Evolutionary conservation across 2,113 vertebrate species (phyloP), one percentile per base, ranked within the genome.

Genomic region (Orcinus orca): DNA sequence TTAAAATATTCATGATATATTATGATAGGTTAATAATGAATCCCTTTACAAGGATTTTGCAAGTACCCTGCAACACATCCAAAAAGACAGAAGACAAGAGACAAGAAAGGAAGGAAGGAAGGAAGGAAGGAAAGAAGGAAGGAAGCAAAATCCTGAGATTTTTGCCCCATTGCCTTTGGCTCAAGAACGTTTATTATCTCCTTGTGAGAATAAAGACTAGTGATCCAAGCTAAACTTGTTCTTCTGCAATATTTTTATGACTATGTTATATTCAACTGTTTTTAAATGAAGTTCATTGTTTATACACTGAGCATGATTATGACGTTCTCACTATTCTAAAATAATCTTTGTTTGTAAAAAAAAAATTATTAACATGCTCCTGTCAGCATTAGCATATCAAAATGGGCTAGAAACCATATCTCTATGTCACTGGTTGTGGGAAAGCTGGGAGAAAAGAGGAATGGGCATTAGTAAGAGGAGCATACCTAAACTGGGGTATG

Each of bases 121-220:
- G 31, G 3, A 13, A 38, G 8, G 44, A 14, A 44, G 17, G 29
- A 17, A 47, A 10, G 44, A 47, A 47, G 44, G 44, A 47, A 29
- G 67, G 2, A 31, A 33, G 2, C 11, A 65, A n/a, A 79, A 26
- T 67, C 67, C 79, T 82, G 73, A 76, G 81, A 67, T n/a, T 76
- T 95, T 13, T 71, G 36, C 47, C 36, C 44, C n/a, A 63, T 29
- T 82, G 80, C 38, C 36, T 94, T 74, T 44, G 68, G 44, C 53
- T 87, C 55, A 62, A 82, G 44, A 96, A 65, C 60, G n/a, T 92
- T 97, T 92, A 71, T 53, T 76, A 87, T 62, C 13, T 76, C 25
- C 41, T 38, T 53, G 36, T 71, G 74, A 76, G 84, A 44, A 89
- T 23, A 88, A 8, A 71, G 21, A 81, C 23, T 8, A 20, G 15